phyloP scores from a whole-genome alignment of 2,888 invertebrate species.

The Drosophila mayaguana region DNA sequence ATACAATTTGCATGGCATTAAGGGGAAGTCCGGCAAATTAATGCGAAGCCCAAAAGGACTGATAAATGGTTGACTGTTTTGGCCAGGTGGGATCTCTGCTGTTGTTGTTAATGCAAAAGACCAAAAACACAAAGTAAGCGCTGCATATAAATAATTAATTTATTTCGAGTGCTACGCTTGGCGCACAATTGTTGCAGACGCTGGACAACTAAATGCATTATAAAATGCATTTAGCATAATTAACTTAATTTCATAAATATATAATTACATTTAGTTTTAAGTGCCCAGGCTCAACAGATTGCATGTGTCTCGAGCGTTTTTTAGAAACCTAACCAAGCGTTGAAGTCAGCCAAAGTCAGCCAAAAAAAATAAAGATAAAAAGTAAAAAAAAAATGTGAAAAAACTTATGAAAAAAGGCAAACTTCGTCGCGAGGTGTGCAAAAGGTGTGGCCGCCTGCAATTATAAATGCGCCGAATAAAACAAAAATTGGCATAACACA shows the following conservation, averaged over 20 bases:
- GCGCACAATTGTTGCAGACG: slow-evolving; percentile 32
- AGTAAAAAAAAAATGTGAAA: not conserved
- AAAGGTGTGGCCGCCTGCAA: slow-evolving; percentile 71
- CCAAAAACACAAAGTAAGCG: slow-evolving; percentile 36
- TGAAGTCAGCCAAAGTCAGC: slow-evolving; percentile 35
- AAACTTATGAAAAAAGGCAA: slow-evolving; percentile 26
- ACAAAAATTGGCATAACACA: slow-evolving; percentile 43
- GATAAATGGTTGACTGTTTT: slow-evolving; percentile 9
- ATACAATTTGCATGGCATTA: slow-evolving; percentile 1
- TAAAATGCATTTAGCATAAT: slow-evolving; percentile 76
- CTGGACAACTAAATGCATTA: slow-evolving; percentile 60
- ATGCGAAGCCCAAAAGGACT: not conserved
- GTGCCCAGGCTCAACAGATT: slow-evolving; percentile 49
- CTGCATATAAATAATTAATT: slow-evolving; percentile 58
- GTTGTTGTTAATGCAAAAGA: slow-evolving; percentile 16
- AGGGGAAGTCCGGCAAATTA: not conserved
- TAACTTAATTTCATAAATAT: slow-evolving; percentile 76
- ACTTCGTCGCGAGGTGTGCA: slow-evolving; percentile 46
- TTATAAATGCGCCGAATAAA: slow-evolving; percentile 59
- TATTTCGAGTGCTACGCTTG: slow-evolving; percentile 68
- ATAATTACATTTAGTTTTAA: slow-evolving; percentile 68
- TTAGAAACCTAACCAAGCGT: slow-evolving; percentile 77
- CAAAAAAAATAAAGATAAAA: slow-evolving; percentile 37
- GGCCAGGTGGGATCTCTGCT: not conserved
- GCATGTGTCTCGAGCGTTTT: slow-evolving; percentile 67